Evolutionary conservation across 2,888 invertebrate genomes (phyloP).

Genomic region (Nematopogon swammerdamellus): DNA sequence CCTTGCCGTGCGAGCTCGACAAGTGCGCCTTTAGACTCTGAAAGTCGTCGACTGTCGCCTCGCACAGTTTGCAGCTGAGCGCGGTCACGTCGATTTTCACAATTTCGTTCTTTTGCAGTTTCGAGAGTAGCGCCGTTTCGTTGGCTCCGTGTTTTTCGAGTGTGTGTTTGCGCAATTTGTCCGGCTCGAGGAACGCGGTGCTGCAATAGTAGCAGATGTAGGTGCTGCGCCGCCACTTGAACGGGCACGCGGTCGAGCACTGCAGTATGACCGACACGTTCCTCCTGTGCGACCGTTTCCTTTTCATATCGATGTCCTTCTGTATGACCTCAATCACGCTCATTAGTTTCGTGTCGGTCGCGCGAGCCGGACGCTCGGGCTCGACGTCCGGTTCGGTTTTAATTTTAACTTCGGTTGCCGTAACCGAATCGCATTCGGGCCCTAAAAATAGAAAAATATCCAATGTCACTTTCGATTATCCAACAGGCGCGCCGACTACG

Average conservation of each 20-base stretch:
- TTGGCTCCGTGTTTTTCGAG: conserved; percentile 20
- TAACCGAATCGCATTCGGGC: conserved; percentile 23
- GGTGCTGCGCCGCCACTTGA: conserved; percentile 42
- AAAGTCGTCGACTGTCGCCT: conserved; percentile 25
- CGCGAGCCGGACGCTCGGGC: not conserved
- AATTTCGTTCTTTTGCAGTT: conserved; percentile 41
- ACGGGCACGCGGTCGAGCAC: conserved; percentile 39
- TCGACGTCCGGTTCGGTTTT: not conserved
- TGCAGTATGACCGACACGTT: conserved; percentile 36
- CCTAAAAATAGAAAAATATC: conserved; percentile 53
- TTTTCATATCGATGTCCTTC: not conserved
- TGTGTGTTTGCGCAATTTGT: conserved; percentile 36
- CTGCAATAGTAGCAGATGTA: conserved; percentile 45
- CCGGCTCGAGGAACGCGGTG: conserved; percentile 30
- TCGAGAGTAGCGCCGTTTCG: conserved; percentile 23
- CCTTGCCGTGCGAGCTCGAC: conserved; percentile 26
- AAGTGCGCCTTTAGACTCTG: conserved; percentile 30
- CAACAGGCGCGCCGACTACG: not conserved
- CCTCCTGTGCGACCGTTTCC: conserved; percentile 19
- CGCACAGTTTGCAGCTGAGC: conserved; percentile 32
- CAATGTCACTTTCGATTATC: conserved; percentile 19
- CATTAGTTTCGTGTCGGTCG: not conserved
- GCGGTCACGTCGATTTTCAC: conserved; percentile 40
- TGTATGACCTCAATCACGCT: not conserved
- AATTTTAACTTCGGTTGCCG: not conserved